Conservation (phyloP, 2,888 invertebrate genomes). For the Xiphydria camelus region DNA sequence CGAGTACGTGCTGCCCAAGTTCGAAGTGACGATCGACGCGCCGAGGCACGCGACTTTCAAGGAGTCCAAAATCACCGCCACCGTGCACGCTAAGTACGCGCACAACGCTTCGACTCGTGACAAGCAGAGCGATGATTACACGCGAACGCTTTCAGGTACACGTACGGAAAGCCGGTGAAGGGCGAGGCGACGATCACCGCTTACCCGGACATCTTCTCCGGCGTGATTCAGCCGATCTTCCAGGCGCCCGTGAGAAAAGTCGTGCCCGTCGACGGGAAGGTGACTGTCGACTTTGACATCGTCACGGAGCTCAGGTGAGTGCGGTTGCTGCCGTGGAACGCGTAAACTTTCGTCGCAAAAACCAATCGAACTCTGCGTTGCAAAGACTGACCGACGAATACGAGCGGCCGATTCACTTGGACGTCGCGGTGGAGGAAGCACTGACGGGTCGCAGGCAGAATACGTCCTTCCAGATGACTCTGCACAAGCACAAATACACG, state of each 20-base stretch:
- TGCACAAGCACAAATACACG: constrained; percentile 78
- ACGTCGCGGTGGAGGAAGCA: constrained; percentile 88
- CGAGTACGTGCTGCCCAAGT: constrained; percentile 92
- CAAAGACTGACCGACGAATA: constrained; percentile 76
- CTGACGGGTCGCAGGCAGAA: constrained; percentile 85
- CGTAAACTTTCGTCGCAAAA: no score
- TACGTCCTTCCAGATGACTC: constrained; percentile 70
- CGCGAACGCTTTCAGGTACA: no score
- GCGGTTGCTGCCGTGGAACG: no score
- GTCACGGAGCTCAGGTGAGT: constrained; percentile 65
- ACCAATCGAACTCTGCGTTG: not conserved
- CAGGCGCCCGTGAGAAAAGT: constrained; percentile 63
- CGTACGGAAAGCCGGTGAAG: constrained; percentile 83
- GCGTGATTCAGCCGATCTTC: constrained; percentile 77
- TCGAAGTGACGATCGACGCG: constrained; percentile 82
- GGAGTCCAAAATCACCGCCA: constrained; percentile 76
- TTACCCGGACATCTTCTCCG: constrained; percentile 80
- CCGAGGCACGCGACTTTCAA: constrained; percentile 81
- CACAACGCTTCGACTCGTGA: no score
- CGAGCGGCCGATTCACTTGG: constrained; percentile 79
- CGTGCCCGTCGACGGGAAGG: constrained; percentile 73
- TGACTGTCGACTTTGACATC: constrained; percentile 77
- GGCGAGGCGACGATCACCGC: constrained; percentile 85
- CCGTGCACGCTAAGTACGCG: constrained; percentile 79
- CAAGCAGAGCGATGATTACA: no score